These are phyloP conservation scores for Heliornis fulica DNA, from an alignment of 2,113 vertebrate species.

Conservation along the genomic window DNA sequence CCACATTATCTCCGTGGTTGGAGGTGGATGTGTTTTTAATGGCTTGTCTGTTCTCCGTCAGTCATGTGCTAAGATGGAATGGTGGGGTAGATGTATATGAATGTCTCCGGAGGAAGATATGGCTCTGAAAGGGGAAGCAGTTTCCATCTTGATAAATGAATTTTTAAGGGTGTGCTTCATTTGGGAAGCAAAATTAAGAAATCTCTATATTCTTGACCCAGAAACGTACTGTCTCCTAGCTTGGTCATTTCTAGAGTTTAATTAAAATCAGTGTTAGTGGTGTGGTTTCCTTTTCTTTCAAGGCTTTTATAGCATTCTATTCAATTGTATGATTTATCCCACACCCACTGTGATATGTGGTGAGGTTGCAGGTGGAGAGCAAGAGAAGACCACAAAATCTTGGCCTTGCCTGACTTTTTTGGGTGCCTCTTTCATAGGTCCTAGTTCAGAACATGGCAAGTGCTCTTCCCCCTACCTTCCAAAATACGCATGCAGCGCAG, in stretches of 20 bases:
- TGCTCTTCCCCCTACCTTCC: not conserved
- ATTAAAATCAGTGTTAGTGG: not conserved
- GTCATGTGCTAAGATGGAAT: slow-evolving; percentile 69
- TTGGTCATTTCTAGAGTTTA: not conserved
- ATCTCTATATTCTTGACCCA: not conserved
- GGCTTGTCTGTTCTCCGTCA: slow-evolving; percentile 65
- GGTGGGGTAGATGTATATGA: not conserved
- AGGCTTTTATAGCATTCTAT: not conserved
- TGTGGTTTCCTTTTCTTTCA: not conserved
- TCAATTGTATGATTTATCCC: not conserved
- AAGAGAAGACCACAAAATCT: not conserved
- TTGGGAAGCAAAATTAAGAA: not conserved
- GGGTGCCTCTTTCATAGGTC: not conserved
- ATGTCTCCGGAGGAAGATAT: not conserved
- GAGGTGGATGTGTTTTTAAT: slow-evolving; percentile 76
- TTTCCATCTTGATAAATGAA: not conserved
- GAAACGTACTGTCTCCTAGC: not conserved
- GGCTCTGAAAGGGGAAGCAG: not conserved
- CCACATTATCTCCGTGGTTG: slow-evolving; percentile 73
- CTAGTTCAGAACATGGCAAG: not conserved
- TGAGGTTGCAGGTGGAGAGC: not conserved
- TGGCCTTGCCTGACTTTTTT: not conserved
- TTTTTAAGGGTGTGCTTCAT: not conserved
- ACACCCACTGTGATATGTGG: no score
- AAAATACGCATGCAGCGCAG: not conserved